Conservation (phyloP, 2,888 invertebrate species). For the Nephrotoma guestfalica region DNA sequence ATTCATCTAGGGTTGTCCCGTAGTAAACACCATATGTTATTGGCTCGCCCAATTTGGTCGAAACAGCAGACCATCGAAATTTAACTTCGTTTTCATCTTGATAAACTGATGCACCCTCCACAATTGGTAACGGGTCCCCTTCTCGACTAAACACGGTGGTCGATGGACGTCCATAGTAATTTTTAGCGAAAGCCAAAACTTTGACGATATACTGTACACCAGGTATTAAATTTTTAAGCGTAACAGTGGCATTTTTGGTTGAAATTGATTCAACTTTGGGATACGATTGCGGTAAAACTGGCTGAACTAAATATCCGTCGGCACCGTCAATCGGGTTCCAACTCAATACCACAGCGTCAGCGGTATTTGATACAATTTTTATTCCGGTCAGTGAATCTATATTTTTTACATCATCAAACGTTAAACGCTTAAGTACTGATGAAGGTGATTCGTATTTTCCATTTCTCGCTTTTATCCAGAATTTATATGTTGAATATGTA, state of each 20-base stretch:
- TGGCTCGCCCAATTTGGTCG: conserved; percentile 25
- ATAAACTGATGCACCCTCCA: conserved; percentile 25
- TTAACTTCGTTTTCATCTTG: conserved; percentile 45
- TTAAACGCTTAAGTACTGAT: conserved; percentile 41
- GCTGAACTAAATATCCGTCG: conserved; percentile 42
- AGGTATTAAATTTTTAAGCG: conserved; percentile 29
- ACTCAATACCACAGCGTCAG: conserved; percentile 37
- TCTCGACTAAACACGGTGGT: conserved; percentile 28
- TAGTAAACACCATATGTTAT: conserved; percentile 55
- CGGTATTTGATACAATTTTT: conserved; percentile 33
- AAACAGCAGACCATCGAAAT: conserved; percentile 50
- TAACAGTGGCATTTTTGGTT: conserved; percentile 34
- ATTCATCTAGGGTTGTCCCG: conserved; percentile 40
- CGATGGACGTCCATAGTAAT: conserved; percentile 30
- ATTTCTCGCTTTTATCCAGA: conserved; percentile 43
- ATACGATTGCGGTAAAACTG: conserved; percentile 39
- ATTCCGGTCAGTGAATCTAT: conserved; percentile 45
- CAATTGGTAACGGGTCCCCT: conserved; percentile 22
- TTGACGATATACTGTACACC: conserved; percentile 34
- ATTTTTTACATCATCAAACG: conserved; percentile 49
- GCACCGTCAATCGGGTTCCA: conserved; percentile 46
- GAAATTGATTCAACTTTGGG: conserved; percentile 34
- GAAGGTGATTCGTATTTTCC: conserved; percentile 41
- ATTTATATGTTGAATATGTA: conserved; percentile 17
- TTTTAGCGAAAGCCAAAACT: conserved; percentile 37